Conservation (phyloP, 2,113 vertebrate species). For the Salvator merianae region DNA sequence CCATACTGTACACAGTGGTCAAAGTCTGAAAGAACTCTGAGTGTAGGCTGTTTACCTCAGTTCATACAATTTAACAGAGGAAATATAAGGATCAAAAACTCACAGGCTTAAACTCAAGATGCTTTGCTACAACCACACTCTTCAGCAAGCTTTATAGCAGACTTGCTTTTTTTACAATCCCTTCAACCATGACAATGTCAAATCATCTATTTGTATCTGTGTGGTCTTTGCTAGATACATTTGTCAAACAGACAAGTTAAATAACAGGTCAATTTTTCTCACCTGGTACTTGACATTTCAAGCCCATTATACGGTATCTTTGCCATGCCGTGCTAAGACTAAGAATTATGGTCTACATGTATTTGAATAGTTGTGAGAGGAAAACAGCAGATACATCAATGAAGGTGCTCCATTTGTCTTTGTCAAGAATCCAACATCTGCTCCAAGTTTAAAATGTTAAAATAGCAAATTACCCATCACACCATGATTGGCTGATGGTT, state of each 20-base stretch:
- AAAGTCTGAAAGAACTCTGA: not conserved
- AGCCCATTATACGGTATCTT: conserved; percentile 38
- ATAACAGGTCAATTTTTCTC: conserved; percentile 54
- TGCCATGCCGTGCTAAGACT: not conserved
- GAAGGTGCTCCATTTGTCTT: conserved; percentile 41
- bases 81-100: not conserved
- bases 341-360: conserved; percentile 34
- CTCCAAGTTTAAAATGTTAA: conserved; percentile 42
- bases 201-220: conserved; percentile 68
- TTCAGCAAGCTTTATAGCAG: conserved; percentile 61
- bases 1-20: not conserved
- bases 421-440: conserved; percentile 30
- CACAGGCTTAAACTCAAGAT: not conserved
- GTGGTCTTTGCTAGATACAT: conserved; percentile 68
- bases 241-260: conserved; percentile 67
- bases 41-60: not conserved
- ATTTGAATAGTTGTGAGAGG: conserved; percentile 36
- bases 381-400: conserved; percentile 27
- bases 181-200: conserved; percentile 52
- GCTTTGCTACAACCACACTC: not conserved
- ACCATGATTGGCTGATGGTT: conserved; percentile 29
- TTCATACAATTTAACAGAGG: not conserved
- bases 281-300: conserved; percentile 66
- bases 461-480: conserved; percentile 27
- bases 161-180: conserved; percentile 60